Evolutionary conservation across 2,888 invertebrate genomes (phyloP), one percentile per base, ranked within the genome.

Genomic region (Asteroscopus sphinx): DNA sequence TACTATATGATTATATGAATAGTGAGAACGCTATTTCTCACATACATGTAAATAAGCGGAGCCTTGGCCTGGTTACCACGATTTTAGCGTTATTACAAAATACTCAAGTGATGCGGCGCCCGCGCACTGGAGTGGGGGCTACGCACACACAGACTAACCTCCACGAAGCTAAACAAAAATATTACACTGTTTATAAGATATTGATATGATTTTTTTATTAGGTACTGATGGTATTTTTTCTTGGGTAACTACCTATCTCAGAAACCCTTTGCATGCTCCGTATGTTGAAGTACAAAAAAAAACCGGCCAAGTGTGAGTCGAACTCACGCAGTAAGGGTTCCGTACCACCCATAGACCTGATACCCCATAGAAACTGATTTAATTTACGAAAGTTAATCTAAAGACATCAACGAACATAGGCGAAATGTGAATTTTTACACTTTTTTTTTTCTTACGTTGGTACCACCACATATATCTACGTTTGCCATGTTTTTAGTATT

Each of bases 51-150:
- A 93, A 93, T 92, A 91, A 91, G 84, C 73, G 74, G 68, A 82
- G 87, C 93, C 93, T 93, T 93, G 93, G 90, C 93, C 92, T 87
- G 86, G 88, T 93, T 93, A 90, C 93, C 92, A 93, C 93, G 89
- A 92, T 91, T 92, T 93, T 92, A 93, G 92, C 91, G 86, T 86
- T 88, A 87, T 93, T 93, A 91, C 93, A 88, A 93, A 91, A 93
- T 87, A 86, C 79, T 81, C 80, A 84, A 86, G 81, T 86, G 91
- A 91, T 90, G 91, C 85, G 86, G 84, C 78, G 78, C 73, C 81
- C 74, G 78, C 76, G 74, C 68, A 79, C 76, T 12, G 48, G 48
- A 57, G 68, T 67, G 68, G 68, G 62, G 65, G 51, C 47, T 53
- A 54, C 68, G 42, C 64, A 56, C 44, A 60, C 62, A 56, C 39